A percentile compares a stretch with the other conserved stretches of the same genome.
phyloP scores from a whole-genome alignment of 2,888 invertebrate species.

The Tethea ocularis region DNA sequence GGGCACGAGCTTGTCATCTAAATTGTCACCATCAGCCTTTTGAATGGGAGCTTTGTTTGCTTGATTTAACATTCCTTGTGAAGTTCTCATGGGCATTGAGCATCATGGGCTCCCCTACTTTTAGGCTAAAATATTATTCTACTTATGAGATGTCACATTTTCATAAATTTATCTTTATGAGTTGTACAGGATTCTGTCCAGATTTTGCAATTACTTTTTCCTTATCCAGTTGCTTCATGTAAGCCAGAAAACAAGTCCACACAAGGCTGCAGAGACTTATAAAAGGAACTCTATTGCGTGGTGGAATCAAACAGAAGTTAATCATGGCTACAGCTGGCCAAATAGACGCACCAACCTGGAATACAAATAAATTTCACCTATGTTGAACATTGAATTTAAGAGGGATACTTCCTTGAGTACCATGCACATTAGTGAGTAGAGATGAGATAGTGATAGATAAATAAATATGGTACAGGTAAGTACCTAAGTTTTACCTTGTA shows the following conservation, averaged over 20 bases:
- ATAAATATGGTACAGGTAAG: neutral
- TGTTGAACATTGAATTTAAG: constrained; percentile 5
- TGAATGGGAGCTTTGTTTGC: no score
- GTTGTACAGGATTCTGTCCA: constrained; percentile 38
- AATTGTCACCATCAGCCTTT: no score
- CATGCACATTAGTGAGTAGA: no score
- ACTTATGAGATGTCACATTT: neutral
- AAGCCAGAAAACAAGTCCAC: constrained; percentile 92
- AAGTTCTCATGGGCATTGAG: no score
- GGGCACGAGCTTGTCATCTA: no score
- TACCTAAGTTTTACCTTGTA: constrained; percentile 84
- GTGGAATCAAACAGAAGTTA: constrained; percentile 88
- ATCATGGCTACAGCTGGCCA: constrained; percentile 91
- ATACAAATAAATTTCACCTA: constrained; percentile 18
- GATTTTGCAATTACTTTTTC: constrained; percentile 50
- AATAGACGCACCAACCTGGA: constrained; percentile 87
- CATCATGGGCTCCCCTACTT: no score
- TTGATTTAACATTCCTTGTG: no score
- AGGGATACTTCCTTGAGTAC: no score
- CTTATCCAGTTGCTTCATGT: constrained; percentile 88
- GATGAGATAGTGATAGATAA: neutral
- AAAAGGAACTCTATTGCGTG: constrained; percentile 90
- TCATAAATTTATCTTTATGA: constrained; percentile 46
- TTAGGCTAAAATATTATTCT: neutral
- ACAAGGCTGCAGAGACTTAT: constrained; percentile 89